These are phyloP conservation scores for Pterois miles DNA, from an alignment of 2,797 vertebrate genomes.

Conservation along the genomic window DNA sequence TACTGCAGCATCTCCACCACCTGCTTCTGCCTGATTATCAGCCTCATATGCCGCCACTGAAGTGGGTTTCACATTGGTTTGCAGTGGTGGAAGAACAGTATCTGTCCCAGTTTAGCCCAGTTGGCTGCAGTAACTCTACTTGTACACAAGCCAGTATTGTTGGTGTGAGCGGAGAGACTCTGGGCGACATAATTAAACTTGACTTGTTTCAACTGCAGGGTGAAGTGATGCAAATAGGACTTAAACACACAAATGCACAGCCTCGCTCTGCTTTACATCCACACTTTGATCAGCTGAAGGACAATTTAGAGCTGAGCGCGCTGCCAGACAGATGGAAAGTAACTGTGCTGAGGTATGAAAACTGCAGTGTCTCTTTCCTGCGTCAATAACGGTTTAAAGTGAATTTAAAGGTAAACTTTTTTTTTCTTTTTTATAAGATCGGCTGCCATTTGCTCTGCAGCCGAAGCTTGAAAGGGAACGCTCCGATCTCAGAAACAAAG, in stretches of 20 bases:
- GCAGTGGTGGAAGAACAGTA: background rate
- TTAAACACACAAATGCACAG: background rate
- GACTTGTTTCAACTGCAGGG: conserved; percentile 15
- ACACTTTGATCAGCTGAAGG: conserved; percentile 31
- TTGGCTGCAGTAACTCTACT: background rate
- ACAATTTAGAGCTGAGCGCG: conserved; percentile 13
- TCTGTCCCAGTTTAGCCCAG: background rate
- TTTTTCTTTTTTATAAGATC: conserved; percentile 10
- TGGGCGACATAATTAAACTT: background rate
- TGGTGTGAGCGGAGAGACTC: background rate
- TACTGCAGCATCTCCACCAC: background rate
- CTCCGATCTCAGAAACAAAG: conserved; percentile 20
- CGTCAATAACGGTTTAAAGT: conserved; percentile 37
- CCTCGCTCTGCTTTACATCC: background rate
- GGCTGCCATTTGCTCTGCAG: background rate
- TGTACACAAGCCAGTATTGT: background rate
- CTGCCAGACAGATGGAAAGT: conserved; percentile 13
- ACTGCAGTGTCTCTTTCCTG: background rate
- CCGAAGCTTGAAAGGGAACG: conserved; percentile 16
- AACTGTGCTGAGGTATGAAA: background rate
- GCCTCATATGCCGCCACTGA: background rate
- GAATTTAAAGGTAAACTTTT: conserved; percentile 22
- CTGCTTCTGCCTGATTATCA: background rate
- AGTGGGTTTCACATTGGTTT: background rate
- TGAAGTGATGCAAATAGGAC: conserved; percentile 1